Percentiles rank a stretch among this genome's conserved stretches.
Evolutionary conservation across 1,140 invertebrate species (phyloP).

Genomic region (Drosophila albomicans): DNA sequence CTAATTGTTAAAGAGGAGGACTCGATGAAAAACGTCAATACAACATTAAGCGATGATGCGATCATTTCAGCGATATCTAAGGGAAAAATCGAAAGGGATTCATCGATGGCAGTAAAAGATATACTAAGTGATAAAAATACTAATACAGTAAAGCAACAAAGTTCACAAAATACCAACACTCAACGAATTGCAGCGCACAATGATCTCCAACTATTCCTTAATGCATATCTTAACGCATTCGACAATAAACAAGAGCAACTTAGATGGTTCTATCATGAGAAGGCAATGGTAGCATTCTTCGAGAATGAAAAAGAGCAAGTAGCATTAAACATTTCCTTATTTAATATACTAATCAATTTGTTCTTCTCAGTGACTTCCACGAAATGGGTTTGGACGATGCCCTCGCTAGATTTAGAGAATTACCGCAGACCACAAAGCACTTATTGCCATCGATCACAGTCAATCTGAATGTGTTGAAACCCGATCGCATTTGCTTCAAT

Average conservation of each 20-base stretch:
- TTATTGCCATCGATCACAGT: background rate
- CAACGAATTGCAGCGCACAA: background rate
- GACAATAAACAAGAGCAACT: background rate
- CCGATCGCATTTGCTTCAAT: background rate
- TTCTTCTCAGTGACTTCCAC: no score
- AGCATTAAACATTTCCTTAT: background rate
- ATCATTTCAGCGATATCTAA: no score
- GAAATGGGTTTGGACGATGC: background rate
- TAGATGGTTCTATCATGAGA: background rate
- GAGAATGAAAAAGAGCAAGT: background rate
- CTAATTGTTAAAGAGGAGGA: no score
- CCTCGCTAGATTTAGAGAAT: background rate
- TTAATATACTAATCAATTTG: no score
- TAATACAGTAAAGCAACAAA: background rate
- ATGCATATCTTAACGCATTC: background rate
- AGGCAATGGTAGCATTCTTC: background rate
- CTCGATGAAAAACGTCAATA: no score
- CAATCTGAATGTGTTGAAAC: background rate
- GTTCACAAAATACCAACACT: background rate
- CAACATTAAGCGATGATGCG: no score
- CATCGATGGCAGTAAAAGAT: no score
- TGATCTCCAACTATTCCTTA: constrained; percentile 3
- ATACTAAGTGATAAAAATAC: no score
- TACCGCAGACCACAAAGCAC: background rate
- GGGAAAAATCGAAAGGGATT: no score